Conservation (phyloP, 2,797 vertebrate species). For the Phoebastria nigripes region DNA sequence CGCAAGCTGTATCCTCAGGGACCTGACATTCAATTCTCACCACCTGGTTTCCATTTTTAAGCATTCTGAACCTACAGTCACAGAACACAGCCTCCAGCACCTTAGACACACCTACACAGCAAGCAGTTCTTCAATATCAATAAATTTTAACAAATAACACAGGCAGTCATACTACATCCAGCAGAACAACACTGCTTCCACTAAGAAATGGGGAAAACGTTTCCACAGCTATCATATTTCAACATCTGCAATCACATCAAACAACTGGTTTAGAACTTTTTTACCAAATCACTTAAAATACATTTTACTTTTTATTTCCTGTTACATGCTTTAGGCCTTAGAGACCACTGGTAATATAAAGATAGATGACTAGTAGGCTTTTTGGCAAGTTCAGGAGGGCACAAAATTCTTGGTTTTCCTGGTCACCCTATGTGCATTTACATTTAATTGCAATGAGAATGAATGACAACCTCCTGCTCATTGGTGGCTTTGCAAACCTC, state of each 20-base stretch:
- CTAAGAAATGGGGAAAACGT: neutral
- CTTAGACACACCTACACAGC: neutral
- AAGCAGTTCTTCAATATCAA: neutral
- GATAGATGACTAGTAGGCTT: neutral
- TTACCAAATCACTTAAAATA: neutral
- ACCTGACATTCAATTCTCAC: neutral
- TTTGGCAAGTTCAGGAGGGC: neutral
- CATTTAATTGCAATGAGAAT: neutral
- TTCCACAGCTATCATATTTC: neutral
- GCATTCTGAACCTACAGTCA: neutral
- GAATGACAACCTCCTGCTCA: neutral
- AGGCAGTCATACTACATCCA: neutral
- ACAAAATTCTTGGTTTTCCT: neutral
- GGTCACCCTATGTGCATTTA: neutral
- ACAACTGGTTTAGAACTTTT: neutral
- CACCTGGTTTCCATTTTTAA: neutral
- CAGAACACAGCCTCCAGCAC: neutral
- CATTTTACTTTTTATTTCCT: neutral
- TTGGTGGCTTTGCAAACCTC: neutral
- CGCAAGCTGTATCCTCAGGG: neutral
- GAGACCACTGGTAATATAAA: neutral
- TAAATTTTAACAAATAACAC: neutral
- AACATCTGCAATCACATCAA: neutral
- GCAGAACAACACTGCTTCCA: neutral
- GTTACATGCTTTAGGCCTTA: neutral